Evolutionary conservation across 2,797 vertebrate species (phyloP).

Genomic region (Rhabdophis nuchalis): DNA sequence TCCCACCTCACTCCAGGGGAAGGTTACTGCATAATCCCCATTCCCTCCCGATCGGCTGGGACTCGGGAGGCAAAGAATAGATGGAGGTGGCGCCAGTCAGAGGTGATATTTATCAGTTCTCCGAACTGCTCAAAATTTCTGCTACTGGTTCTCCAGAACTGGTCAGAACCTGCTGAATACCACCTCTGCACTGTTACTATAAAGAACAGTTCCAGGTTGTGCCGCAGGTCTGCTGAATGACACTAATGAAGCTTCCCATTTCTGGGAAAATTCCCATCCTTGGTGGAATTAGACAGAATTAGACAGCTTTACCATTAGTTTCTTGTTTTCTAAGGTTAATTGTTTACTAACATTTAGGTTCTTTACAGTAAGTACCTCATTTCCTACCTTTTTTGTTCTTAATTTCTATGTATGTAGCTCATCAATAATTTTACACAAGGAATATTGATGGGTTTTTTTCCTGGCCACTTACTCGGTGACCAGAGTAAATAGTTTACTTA

Average conservation of each 20-base stretch:
- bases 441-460: neutral
- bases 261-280: neutral
- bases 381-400: neutral
- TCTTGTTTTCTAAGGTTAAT: neutral
- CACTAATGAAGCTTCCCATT: neutral
- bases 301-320: neutral
- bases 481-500: neutral
- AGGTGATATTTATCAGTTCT: too few relatives aligned
- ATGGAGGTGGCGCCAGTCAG: too few relatives aligned
- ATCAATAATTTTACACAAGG: neutral
- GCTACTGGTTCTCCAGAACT: too few relatives aligned
- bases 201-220: neutral
- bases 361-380: neutral
- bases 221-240: neutral
- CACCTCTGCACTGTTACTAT: neutral
- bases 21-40: too few relatives aligned
- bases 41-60: too few relatives aligned
- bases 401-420: neutral
- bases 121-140: too few relatives aligned
- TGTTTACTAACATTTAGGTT: neutral
- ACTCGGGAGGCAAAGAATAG: too few relatives aligned
- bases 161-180: too few relatives aligned
- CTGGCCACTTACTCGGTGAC: neutral
- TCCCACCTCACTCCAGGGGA: too few relatives aligned
- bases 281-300: neutral